Evolutionary conservation across 2,797 vertebrate species (phyloP), one percentile per base, ranked within the genome.

Genomic region (Lindbergichthys nudifrons): DNA sequence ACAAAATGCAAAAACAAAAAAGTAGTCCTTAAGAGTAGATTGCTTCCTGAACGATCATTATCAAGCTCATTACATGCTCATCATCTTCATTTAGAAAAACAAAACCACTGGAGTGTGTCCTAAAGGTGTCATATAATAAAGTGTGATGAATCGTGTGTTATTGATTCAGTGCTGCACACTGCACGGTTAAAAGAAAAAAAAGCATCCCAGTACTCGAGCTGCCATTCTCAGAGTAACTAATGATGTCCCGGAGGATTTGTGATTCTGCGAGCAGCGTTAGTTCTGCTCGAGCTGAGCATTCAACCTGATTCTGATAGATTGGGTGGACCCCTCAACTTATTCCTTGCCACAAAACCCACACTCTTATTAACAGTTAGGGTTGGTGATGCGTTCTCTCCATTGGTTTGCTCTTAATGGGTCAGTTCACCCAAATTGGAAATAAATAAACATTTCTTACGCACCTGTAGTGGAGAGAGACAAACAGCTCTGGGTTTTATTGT

Each of bases 151-250:
- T 80, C 65, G 75, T 32, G 65, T 79, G 62, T 80, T 80, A 70
- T 51, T 79, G 81, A 84, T 82, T 82, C 54, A 70, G 68, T 23
- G 81, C 53, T 50, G 77, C 76, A 39, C 51, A 70, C 53, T n/a
- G n/a, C 32, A 42, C 10, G 0, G 69, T 80, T 61, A 36, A n/a
- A 67, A 62, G 72, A 67, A 54, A 56, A 70, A 15, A 57, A 84
- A 82, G 57, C 70, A 61, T 79, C 65, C 51, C 51, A 52, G 77
- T 57, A 45, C 48, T 78, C 45, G 19, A 77, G 76, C 80, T 81
- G 79, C 72, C 72, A 65, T 75, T 86, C 84, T 79, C 51, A 51
- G 62, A 84, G 64, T 79, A 73, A 18, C 72, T 90, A 89, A 91
- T 83, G 79, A 88, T 57, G 77, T 86, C 85, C 89, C 65, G 11